Conservation (phyloP, 2,888 invertebrate species). For the Omphaloscelis lunosa region DNA sequence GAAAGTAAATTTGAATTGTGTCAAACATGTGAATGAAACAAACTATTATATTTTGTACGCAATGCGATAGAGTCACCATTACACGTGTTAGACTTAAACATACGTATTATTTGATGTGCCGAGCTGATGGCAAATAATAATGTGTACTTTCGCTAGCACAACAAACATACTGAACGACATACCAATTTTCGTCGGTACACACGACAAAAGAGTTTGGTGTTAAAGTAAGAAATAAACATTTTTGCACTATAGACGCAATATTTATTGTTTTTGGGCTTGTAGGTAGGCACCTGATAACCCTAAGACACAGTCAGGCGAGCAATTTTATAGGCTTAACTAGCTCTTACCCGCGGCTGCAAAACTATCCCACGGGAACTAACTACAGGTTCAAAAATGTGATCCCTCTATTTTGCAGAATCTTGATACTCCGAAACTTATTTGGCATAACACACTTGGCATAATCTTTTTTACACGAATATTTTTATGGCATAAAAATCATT, state of each 20-base stretch:
- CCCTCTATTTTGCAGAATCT: no score
- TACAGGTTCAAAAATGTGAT: background rate
- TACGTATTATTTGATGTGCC: conserved; percentile 39
- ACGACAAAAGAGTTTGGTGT: background rate
- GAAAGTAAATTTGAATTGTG: conserved; percentile 11
- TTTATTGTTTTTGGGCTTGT: background rate
- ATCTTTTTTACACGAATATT: no score
- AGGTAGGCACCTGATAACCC: background rate
- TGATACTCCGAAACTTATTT: no score
- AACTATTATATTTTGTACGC: conserved; percentile 35
- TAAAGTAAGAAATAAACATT: background rate
- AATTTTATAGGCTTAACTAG: background rate
- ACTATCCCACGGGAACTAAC: background rate
- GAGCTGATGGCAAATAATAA: conserved; percentile 46
- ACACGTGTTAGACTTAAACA: conserved; percentile 30
- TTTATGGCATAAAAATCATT: no score
- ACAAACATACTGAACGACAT: conserved; percentile 25
- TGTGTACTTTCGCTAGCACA: conserved; percentile 20
- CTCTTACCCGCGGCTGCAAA: background rate
- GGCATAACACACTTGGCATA: no score
- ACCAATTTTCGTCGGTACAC: conserved; percentile 2
- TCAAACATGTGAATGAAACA: conserved; percentile 1
- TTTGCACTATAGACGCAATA: background rate
- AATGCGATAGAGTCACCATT: conserved; percentile 27
- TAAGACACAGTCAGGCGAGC: background rate